phyloP scores from a whole-genome alignment of 37 sponge, comb jelly and placozoan genomes.

The Chondrosia reniformis region DNA sequence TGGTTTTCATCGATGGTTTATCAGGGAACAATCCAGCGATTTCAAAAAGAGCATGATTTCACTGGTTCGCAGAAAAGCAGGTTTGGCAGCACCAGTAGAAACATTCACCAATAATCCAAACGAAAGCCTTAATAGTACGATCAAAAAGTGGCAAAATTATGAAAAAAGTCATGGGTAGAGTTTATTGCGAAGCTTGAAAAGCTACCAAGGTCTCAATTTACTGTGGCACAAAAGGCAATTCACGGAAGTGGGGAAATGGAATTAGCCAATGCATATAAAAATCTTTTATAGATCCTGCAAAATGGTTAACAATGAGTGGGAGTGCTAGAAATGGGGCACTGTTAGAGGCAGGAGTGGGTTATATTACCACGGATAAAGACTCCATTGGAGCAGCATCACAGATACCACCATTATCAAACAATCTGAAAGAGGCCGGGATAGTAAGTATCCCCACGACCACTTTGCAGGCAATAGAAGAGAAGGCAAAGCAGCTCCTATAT shows the following conservation, averaged over 20 bases:
- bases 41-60: slow-evolving; percentile 7
- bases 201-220: background rate
- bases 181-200: background rate
- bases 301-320: background rate
- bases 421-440: background rate
- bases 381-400: no score
- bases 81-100: slow-evolving; percentile 11
- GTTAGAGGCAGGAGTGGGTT: background rate
- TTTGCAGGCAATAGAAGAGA: background rate
- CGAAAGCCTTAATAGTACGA: slow-evolving; percentile 23
- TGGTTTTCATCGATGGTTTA: slow-evolving; percentile 30
- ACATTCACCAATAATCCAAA: slow-evolving; percentile 34
- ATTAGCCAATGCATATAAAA: background rate
- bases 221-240: background rate
- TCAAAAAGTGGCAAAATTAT: slow-evolving; percentile 23
- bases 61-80: slow-evolving; percentile 15
- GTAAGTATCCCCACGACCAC: background rate
- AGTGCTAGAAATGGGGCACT: background rate
- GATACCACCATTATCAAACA: background rate
- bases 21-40: background rate
- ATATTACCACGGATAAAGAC: background rate
- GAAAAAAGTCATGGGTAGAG: slow-evolving; percentile 11
- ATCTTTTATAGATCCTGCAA: background rate
- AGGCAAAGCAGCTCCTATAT: background rate
- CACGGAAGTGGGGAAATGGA: background rate